Conservation (phyloP, 2,797 vertebrate genomes). For the Serranus cabrilla region DNA sequence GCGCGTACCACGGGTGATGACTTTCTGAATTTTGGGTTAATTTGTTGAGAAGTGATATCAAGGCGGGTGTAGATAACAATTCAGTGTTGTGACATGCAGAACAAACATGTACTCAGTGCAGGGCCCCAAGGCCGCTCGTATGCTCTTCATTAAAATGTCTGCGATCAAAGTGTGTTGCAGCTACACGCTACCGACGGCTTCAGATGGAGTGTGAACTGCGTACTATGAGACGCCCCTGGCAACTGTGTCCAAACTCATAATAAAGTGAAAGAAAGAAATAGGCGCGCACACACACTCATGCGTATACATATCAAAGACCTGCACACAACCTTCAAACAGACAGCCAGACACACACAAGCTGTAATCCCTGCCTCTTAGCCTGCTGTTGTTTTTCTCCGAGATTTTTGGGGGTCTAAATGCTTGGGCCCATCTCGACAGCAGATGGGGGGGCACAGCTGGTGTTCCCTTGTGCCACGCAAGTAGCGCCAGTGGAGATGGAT, state of each 20-base stretch:
- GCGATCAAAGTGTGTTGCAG: constrained; percentile 65
- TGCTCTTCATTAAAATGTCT: constrained; percentile 52
- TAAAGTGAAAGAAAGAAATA: constrained; percentile 31
- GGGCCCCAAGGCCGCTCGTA: constrained; percentile 31
- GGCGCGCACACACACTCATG: background rate
- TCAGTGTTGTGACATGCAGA: constrained; percentile 18
- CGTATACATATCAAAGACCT: constrained; percentile 35
- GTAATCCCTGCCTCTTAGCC: constrained; percentile 51
- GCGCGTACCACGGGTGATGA: background rate
- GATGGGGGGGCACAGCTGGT: constrained; percentile 81
- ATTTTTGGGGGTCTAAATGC: constrained; percentile 44
- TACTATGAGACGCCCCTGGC: constrained; percentile 33
- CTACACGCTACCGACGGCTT: constrained; percentile 45
- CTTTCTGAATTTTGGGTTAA: constrained; percentile 35
- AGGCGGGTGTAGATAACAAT: constrained; percentile 10
- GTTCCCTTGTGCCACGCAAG: constrained; percentile 63
- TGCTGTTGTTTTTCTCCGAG: constrained; percentile 50
- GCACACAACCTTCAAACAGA: constrained; percentile 52
- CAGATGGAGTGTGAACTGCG: constrained; percentile 43
- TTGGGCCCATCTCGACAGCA: constrained; percentile 58
- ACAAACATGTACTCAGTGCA: constrained; percentile 22
- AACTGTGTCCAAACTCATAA: constrained; percentile 59
- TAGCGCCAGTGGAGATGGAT: constrained; percentile 67
- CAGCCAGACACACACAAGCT: constrained; percentile 43
- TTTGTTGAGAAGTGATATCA: constrained; percentile 28